These are phyloP conservation scores for Bovichtus diacanthus DNA, from an alignment of 2,797 vertebrate genomes.

Conservation along the genomic window DNA sequence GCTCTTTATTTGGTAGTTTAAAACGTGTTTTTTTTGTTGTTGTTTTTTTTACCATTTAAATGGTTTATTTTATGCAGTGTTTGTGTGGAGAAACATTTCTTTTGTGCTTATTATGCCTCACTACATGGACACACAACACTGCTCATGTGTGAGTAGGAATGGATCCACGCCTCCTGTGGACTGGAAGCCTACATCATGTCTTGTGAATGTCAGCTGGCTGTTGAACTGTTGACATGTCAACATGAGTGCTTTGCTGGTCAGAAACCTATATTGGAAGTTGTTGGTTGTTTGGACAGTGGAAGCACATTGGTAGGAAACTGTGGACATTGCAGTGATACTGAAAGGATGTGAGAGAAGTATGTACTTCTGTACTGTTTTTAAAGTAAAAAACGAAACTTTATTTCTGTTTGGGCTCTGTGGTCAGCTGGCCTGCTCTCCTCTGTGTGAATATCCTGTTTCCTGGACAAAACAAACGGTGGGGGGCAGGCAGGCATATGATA, in stretches of 20 bases:
- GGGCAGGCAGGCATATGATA: slow-evolving; percentile 70
- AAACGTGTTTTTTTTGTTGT: background rate
- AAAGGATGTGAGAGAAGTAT: background rate
- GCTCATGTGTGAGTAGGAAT: background rate
- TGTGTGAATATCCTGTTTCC: slow-evolving; percentile 86
- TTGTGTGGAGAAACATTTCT: background rate
- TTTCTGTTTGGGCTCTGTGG: slow-evolving; percentile 30
- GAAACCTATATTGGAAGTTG: slow-evolving; percentile 29
- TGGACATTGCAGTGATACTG: background rate
- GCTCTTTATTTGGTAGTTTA: background rate
- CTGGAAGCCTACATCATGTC: slow-evolving; percentile 2
- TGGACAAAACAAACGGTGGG: slow-evolving; percentile 83
- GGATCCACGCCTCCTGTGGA: background rate
- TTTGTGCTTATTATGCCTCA: background rate
- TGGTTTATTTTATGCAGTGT: background rate
- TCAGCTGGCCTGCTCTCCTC: slow-evolving; percentile 51
- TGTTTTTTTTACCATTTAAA: too few relatives aligned
- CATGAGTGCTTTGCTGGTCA: slow-evolving; percentile 37
- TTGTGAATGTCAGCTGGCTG: slow-evolving; percentile 43
- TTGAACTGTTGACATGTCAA: slow-evolving; percentile 65
- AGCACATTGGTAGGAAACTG: background rate
- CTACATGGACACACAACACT: background rate
- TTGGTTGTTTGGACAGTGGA: slow-evolving; percentile 17
- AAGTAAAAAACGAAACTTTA: slow-evolving; percentile 1
- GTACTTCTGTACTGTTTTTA: background rate